These are phyloP conservation scores for Steinernema khuongi DNA, from an alignment of 1,140 invertebrate genomes.

Conservation along the genomic window DNA sequence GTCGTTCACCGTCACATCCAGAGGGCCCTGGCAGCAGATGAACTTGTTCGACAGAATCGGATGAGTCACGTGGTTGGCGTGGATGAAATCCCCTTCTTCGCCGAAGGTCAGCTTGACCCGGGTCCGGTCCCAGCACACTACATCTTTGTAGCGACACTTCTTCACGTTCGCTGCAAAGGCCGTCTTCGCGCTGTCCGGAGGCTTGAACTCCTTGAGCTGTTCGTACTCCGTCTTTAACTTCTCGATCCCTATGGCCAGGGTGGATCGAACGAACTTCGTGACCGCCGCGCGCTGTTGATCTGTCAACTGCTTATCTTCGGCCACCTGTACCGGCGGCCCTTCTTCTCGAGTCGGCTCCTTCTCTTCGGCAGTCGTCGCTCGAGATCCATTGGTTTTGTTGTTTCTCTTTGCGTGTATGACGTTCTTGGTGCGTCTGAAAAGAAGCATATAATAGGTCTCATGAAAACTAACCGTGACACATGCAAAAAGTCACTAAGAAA, in stretches of 20 bases:
- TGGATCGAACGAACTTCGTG: not conserved
- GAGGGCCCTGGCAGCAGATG: constrained; percentile 14
- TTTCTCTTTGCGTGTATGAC: too few species aligned
- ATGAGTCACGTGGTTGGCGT: constrained; percentile 17
- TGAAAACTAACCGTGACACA: too few species aligned
- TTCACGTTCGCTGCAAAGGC: not conserved
- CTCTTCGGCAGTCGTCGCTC: not conserved
- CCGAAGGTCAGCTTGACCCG: constrained; percentile 16
- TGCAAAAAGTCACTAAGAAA: too few species aligned
- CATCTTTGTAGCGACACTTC: constrained; percentile 21
- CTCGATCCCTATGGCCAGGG: not conserved
- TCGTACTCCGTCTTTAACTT: constrained; percentile 1
- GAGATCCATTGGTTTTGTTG: too few species aligned
- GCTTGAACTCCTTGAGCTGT: not conserved
- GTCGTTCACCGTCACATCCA: not conserved
- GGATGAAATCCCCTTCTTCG: constrained; percentile 18
- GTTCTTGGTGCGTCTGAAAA: too few species aligned
- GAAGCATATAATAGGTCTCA: too few species aligned
- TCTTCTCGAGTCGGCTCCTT: not conserved
- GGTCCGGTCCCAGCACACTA: constrained; percentile 22
- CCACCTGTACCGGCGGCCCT: not conserved
- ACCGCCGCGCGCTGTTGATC: not conserved
- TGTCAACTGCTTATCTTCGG: not conserved
- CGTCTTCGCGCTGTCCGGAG: not conserved
- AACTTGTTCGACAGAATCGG: not conserved